These are phyloP conservation scores for Balanococcus diminutus DNA, from an alignment of 2,888 invertebrate species.

Conservation along the genomic window DNA sequence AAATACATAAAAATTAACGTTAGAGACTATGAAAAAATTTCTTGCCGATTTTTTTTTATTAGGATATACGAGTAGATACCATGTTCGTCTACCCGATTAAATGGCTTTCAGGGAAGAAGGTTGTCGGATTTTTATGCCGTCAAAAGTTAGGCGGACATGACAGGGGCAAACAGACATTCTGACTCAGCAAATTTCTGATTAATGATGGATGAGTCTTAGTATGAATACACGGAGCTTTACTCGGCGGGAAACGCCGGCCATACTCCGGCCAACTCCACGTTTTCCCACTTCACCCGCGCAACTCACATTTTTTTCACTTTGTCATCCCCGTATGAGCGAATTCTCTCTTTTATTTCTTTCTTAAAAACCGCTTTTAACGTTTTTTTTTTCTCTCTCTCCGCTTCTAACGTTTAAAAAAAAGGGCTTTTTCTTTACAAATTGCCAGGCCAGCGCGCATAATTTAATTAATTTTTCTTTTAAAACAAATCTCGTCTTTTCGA, in stretches of 20 bases:
- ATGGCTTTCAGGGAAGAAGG: conserved; percentile 53
- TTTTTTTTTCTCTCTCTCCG: conserved; percentile 37
- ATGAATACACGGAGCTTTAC: conserved; percentile 53
- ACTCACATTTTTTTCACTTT: conserved; percentile 49
- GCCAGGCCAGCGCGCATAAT: conserved; percentile 52
- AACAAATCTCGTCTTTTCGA: conserved; percentile 50
- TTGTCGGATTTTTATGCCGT: conserved; percentile 55
- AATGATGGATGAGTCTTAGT: conserved; percentile 55
- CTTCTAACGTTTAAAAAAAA: conserved; percentile 42
- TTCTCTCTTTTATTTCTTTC: conserved; percentile 54
- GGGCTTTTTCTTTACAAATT: conserved; percentile 53
- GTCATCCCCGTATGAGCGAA: conserved; percentile 55
- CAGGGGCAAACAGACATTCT: conserved; percentile 55
- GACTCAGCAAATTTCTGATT: conserved; percentile 55
- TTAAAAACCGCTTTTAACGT: conserved; percentile 53
- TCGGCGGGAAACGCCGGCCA: conserved; percentile 46
- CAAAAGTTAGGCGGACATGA: conserved; percentile 55
- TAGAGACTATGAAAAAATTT: conserved; percentile 4
- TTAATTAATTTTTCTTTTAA: conserved; percentile 55
- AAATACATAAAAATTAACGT: conserved; percentile 8
- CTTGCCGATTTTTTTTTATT: conserved; percentile 46
- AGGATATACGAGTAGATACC: conserved; percentile 54
- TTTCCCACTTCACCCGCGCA: not conserved
- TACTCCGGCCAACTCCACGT: conserved; percentile 56
- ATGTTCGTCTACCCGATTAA: conserved; percentile 55